phyloP scores from a whole-genome alignment of 2,113 vertebrate genomes.

The Capricornis sumatraensis region DNA sequence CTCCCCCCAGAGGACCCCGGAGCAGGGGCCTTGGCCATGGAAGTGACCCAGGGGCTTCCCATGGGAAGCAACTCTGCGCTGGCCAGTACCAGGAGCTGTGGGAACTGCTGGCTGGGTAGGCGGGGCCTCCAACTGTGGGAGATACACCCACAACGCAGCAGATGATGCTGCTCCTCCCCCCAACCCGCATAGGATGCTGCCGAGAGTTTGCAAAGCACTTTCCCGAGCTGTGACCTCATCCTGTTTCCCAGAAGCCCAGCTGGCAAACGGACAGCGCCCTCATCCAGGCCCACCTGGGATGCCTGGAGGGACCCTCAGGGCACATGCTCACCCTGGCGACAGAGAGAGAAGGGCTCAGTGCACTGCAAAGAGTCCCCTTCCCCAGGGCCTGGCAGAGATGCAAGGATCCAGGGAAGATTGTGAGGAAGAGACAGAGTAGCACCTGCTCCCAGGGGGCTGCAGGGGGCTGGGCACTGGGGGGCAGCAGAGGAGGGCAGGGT shows the following conservation, averaged over 20 bases:
- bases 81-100: background rate
- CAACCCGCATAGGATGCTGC: background rate
- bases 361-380: background rate
- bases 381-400: background rate
- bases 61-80: background rate
- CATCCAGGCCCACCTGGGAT: background rate
- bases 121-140: background rate
- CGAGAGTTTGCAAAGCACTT: background rate
- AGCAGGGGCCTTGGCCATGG: background rate
- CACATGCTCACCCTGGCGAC: background rate
- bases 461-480: background rate
- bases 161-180: background rate
- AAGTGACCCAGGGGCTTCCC: background rate
- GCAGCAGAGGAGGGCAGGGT: background rate
- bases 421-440: background rate
- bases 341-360: background rate
- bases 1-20: background rate
- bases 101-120: background rate
- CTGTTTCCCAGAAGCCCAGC: constrained; percentile 7
- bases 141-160: background rate
- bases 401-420: background rate
- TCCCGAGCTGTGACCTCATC: background rate
- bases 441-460: background rate
- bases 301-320: background rate
- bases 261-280: background rate